Evolutionary conservation across 1,140 invertebrate genomes (phyloP).

Genomic region (Sitobion miscanthi): DNA sequence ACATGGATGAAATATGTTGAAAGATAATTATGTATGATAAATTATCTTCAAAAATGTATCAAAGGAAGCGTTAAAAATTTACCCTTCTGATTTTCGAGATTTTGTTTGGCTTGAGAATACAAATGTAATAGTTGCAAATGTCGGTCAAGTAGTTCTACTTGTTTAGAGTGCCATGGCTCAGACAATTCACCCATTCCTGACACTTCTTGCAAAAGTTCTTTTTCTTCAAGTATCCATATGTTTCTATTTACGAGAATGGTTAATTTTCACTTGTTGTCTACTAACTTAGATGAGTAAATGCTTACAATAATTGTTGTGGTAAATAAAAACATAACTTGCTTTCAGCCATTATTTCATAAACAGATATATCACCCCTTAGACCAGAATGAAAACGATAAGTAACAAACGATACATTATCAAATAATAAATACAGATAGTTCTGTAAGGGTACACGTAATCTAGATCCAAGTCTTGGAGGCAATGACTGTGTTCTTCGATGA

Average conservation of each 20-base stretch:
- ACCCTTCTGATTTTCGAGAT: constrained; percentile 65
- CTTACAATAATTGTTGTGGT: constrained; percentile 88
- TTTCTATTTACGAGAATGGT: constrained; percentile 68
- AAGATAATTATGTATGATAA: background rate
- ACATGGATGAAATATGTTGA: background rate
- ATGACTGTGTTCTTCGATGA: constrained; percentile 83
- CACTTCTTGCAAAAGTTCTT: constrained; percentile 85
- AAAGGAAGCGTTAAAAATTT: background rate
- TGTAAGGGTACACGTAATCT: constrained; percentile 82
- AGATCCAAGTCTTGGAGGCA: constrained; percentile 79
- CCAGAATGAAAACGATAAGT: constrained; percentile 92
- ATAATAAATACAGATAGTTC: constrained; percentile 75
- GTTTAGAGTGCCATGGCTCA: constrained; percentile 82
- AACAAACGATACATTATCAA: constrained; percentile 77
- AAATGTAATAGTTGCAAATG: constrained; percentile 83
- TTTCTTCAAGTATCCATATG: constrained; percentile 91
- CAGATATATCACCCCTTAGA: constrained; percentile 86
- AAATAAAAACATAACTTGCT: constrained; percentile 83
- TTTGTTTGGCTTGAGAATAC: constrained; percentile 84
- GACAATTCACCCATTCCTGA: constrained; percentile 85
- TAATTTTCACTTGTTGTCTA: constrained; percentile 46
- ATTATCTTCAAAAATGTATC: background rate
- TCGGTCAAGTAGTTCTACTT: constrained; percentile 81
- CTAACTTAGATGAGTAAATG: constrained; percentile 60
- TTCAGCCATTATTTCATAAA: constrained; percentile 93